Evolutionary conservation across 2,113 vertebrate species (phyloP).

Genomic region (Brachionichthys hirsutus): DNA sequence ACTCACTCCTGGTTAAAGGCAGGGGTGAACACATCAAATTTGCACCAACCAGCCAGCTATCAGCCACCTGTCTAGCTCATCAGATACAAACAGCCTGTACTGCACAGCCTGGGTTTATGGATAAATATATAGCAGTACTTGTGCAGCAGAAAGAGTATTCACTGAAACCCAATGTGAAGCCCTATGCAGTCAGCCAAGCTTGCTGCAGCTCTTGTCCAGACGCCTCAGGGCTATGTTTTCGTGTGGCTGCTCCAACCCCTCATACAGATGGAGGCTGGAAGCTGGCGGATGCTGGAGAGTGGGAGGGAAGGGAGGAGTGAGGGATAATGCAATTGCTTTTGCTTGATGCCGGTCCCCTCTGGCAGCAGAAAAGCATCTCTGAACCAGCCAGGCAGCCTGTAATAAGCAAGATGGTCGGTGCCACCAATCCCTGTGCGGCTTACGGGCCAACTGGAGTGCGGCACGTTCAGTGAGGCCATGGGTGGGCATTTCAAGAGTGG

Average conservation of each 20-base stretch:
- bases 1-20: conserved; percentile 27
- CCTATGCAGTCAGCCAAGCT: conserved; percentile 65
- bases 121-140: conserved; percentile 43
- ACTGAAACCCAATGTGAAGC: conserved; percentile 63
- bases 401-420: conserved; percentile 71
- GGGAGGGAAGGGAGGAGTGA: conserved; percentile 43
- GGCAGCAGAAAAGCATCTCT: conserved; percentile 72
- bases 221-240: conserved; percentile 71
- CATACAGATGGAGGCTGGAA: conserved; percentile 69
- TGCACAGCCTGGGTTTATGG: conserved; percentile 28
- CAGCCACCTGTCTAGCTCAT: conserved; percentile 31
- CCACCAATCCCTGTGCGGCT: conserved; percentile 64
- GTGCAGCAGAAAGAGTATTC: conserved; percentile 49
- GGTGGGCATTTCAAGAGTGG: conserved; percentile 39
- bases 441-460: conserved; percentile 62
- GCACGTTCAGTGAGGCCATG: conserved; percentile 29
- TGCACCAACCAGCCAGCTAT: conserved; percentile 35
- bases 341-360: conserved; percentile 66
- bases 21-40: conserved; percentile 39
- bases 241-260: conserved; percentile 68
- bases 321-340: conserved; percentile 78
- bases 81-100: conserved; percentile 48
- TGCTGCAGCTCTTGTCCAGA: conserved; percentile 68
- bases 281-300: conserved; percentile 55
- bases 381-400: conserved; percentile 72